Base-by-base conservation (phyloP, 2,888 invertebrate genomes). In the Atethmia centrago region DNA sequence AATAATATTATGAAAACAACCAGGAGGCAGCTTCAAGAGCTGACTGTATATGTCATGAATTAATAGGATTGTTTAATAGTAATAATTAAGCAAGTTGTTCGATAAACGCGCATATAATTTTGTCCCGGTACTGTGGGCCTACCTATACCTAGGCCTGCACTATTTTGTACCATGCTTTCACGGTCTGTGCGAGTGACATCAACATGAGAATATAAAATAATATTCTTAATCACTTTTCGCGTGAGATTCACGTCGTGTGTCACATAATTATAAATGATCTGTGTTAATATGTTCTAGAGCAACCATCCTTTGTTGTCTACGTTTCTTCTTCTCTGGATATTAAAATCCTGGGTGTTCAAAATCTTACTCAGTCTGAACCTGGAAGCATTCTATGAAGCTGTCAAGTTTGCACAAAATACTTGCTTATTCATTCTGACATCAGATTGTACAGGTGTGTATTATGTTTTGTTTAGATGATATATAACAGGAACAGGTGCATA, bases 351-450 rank as follows among this genome's bases (percentile, higher is more conserved):
- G n/a, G 28, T n/a, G 4, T 1, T 71, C 4, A 58, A 68, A 40
- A 58, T 68, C 12, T 36, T 16, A 14, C 25, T 71, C 25, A 45
- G 45, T 47, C 16, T 45, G 10, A 2, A 56, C 21, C 7, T 71
- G 7, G 71, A 71, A 10, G 55, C 53, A 3, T 71, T 71, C 16
- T 69, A 71, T 40, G 42, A 62, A 45, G 51, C 51, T 55, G 19
- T 62, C 36, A 51, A 31, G 14, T 36, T 16, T 16, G 25, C 28
- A 12, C 53, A 47, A 40, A 28, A 55, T 42, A 64, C 56, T 16
- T 58, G 42, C 51, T 10, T 45, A 45, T 36, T 53, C 3, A 74
- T 74, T 56, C 5, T 64, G 19, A 40, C 10, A 25, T 19, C 62
- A 25, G 58, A 42, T 5, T 36, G 58, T 64, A 36, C 64, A 61